phyloP scores from a whole-genome alignment of 2,113 vertebrate genomes.

The Saimiri boliviensis region DNA sequence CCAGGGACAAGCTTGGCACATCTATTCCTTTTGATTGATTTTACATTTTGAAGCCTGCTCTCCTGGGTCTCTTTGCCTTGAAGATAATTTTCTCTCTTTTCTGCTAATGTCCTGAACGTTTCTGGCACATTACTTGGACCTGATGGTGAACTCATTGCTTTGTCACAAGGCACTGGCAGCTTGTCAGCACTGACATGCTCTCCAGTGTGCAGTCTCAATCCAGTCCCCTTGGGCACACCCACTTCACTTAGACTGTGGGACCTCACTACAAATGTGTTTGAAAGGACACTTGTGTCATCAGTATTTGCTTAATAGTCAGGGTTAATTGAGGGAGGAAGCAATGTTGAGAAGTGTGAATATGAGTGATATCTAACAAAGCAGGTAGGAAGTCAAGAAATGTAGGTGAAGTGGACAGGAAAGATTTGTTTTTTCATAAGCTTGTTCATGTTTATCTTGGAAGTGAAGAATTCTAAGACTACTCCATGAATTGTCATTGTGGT shows the following conservation, averaged over 20 bases:
- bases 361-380: neutral
- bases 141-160: neutral
- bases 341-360: neutral
- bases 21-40: neutral
- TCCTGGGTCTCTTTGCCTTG: neutral
- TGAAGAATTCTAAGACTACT: neutral
- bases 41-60: neutral
- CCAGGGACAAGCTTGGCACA: neutral
- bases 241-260: neutral
- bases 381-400: neutral
- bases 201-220: neutral
- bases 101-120: conserved; percentile 11
- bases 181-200: neutral
- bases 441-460: neutral
- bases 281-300: neutral
- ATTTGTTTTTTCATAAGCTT: neutral
- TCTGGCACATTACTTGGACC: neutral
- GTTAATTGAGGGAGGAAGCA: neutral
- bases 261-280: neutral
- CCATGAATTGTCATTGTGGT: neutral
- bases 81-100: conserved; percentile 17
- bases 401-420: neutral
- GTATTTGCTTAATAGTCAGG: neutral
- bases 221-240: neutral
- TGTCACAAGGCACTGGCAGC: neutral